Conservation (phyloP, 1,140 invertebrate species). For the Zaprionus ornatus region DNA sequence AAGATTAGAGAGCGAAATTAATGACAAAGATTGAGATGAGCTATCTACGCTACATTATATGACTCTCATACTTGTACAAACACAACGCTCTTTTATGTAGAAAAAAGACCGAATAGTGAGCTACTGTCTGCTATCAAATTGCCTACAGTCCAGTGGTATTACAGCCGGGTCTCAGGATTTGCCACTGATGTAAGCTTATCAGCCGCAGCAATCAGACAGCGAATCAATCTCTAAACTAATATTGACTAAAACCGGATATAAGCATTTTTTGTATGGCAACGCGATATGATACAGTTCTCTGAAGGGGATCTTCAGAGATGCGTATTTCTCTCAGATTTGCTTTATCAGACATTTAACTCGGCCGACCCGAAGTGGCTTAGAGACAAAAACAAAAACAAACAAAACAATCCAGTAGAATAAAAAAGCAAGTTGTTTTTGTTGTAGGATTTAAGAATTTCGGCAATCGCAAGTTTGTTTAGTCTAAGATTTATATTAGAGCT, state of each 20-base stretch:
- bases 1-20: conserved; percentile 61
- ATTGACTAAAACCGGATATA: background rate
- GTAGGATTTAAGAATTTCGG: conserved; percentile 27
- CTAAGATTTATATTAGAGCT: conserved; percentile 58
- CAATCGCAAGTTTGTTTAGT: conserved; percentile 38
- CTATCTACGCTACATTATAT: conserved; percentile 51
- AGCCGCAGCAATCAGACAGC: background rate
- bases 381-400: background rate
- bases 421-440: conserved; percentile 23
- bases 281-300: background rate
- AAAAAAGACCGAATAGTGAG: conserved; percentile 23
- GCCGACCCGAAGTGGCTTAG: conserved; percentile 27
- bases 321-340: conserved; percentile 23
- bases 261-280: background rate
- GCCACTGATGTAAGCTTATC: background rate
- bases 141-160: conserved; percentile 11
- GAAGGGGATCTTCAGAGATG: conserved; percentile 26
- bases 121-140: conserved; percentile 10
- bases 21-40: conserved; percentile 47
- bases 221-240: background rate
- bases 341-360: conserved; percentile 75
- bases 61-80: conserved; percentile 38
- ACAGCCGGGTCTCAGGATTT: background rate
- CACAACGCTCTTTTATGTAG: conserved; percentile 13
- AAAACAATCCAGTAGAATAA: background rate